Conservation (phyloP, 1,140 invertebrate species). For the Asobara japonica region DNA sequence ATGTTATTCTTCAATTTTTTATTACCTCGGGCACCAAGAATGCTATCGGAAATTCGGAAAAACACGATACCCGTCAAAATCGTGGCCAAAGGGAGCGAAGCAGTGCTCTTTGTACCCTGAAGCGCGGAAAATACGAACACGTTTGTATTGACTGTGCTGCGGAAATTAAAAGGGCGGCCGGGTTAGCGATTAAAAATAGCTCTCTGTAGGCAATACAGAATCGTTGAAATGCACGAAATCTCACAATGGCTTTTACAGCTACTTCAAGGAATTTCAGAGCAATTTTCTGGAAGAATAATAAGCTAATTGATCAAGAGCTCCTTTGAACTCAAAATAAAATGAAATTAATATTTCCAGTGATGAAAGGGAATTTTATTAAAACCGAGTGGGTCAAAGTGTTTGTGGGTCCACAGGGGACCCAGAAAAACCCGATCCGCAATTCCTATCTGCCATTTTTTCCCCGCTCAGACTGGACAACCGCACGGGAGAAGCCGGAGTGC, state of each 20-base stretch:
- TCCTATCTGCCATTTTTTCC: too few species aligned
- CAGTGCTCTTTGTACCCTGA: background rate
- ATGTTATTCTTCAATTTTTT: too few species aligned
- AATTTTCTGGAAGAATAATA: background rate
- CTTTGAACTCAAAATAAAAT: too few species aligned
- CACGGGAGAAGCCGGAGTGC: too few species aligned
- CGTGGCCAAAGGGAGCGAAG: background rate
- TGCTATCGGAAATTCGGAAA: background rate
- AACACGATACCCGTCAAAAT: background rate
- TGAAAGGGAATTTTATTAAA: too few species aligned
- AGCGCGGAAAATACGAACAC: background rate
- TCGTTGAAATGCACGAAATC: background rate
- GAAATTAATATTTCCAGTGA: too few species aligned
- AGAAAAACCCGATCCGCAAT: too few species aligned
- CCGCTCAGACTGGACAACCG: too few species aligned
- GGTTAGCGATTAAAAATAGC: slow-evolving; percentile 8
- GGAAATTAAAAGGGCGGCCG: background rate
- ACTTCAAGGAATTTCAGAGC: background rate
- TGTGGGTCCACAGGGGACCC: too few species aligned
- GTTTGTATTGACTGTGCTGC: background rate
- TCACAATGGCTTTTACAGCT: slow-evolving; percentile 7
- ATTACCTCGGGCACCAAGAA: background rate
- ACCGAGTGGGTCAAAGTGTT: too few species aligned
- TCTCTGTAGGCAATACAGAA: background rate
- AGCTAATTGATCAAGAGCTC: background rate